Percentiles rank a stretch among this genome's conserved stretches.
Evolutionary conservation across 2,888 invertebrate species (phyloP).

Genomic region (Taphrorychus bicolor): DNA sequence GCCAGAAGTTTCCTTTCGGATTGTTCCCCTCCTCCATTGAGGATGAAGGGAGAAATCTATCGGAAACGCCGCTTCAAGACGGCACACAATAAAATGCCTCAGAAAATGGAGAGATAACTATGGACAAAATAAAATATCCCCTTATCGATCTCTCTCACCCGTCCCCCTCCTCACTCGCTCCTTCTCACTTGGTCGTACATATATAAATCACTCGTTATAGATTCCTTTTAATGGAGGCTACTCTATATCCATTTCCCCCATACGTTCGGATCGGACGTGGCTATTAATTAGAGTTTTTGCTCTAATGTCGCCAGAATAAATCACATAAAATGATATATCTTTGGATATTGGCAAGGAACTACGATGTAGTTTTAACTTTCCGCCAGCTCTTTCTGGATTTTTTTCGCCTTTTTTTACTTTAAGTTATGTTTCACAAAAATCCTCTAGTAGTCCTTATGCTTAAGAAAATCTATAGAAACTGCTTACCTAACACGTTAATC

Average conservation of each 20-base stretch:
- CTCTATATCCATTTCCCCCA: constrained; percentile 41
- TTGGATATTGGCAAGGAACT: constrained; percentile 34
- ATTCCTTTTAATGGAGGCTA: constrained; percentile 41
- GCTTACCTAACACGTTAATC: no score
- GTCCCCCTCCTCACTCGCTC: constrained; percentile 1
- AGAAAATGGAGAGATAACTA: neutral
- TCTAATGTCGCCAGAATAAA: constrained; percentile 39
- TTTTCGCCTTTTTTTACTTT: no score
- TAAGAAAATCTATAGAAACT: no score
- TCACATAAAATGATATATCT: constrained; percentile 40
- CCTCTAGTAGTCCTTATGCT: no score
- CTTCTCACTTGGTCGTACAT: constrained; percentile 18
- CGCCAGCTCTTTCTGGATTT: neutral
- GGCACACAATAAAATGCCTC: neutral
- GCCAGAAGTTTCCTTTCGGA: constrained; percentile 1
- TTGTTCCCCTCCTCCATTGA: neutral
- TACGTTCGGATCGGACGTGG: constrained; percentile 38
- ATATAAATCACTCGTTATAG: constrained; percentile 39
- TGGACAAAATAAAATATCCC: neutral
- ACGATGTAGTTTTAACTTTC: constrained; percentile 17
- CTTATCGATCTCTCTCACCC: constrained; percentile 25
- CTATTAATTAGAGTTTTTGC: constrained; percentile 41
- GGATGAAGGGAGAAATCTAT: neutral
- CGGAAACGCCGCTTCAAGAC: neutral
- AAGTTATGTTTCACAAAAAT: no score